Conservation (phyloP, 30 jellyfish, hydroid and myxozoan genomes). For the Hydractinia symbiolongicarpus region DNA sequence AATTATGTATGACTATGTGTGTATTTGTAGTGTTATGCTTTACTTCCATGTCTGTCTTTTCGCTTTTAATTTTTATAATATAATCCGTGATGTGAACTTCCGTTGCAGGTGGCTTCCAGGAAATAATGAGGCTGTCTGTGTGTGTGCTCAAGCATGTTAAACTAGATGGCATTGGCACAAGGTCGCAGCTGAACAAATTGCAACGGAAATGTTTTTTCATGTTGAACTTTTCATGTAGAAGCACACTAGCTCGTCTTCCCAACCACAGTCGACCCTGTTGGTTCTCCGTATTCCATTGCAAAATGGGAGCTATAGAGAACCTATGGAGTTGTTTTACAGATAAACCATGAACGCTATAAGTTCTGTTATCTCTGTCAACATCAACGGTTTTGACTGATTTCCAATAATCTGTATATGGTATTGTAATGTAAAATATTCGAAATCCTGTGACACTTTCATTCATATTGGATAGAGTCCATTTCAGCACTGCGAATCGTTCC, state of each 20-base stretch:
- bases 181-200: neutral
- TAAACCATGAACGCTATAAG: neutral
- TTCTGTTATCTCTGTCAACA: neutral
- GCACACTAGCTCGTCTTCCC: neutral
- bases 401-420: slow-evolving; percentile 6
- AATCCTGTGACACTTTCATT: neutral
- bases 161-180: neutral
- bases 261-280: neutral
- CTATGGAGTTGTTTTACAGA: neutral
- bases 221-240: neutral
- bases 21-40: neutral
- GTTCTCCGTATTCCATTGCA: neutral
- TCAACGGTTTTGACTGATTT: neutral
- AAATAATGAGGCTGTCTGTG: neutral
- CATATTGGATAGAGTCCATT: neutral
- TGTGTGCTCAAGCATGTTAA: neutral
- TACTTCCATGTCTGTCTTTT: neutral
- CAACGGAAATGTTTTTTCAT: neutral
- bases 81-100: neutral
- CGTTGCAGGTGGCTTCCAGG: slow-evolving; percentile 7
- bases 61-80: neutral
- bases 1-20: neutral
- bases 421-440: neutral
- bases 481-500: neutral
- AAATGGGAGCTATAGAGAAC: slow-evolving; percentile 3